Evolutionary conservation across 2,797 vertebrate genomes (phyloP).

Genomic region (Aldrovandia affinis): DNA sequence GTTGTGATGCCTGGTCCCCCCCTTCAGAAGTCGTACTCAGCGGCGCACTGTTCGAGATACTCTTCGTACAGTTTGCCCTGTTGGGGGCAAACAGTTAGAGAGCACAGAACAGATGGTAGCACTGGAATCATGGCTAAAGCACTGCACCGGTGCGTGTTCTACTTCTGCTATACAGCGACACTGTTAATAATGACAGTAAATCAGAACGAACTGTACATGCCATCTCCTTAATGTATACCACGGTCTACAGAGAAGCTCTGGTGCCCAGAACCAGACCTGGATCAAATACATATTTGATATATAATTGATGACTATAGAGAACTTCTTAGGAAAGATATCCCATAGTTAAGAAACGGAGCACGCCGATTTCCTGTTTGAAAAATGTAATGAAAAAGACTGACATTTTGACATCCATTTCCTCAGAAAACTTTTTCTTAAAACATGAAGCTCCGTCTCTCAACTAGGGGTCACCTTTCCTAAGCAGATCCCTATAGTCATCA

Average conservation of each 20-base stretch:
- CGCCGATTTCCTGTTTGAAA: too few species aligned
- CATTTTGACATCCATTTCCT: too few species aligned
- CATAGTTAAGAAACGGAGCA: too few species aligned
- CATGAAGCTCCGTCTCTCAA: too few species aligned
- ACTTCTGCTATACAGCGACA: neutral
- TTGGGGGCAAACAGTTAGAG: slow-evolving; percentile 31
- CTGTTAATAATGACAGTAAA: neutral
- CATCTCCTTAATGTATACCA: neutral
- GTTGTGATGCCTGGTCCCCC: neutral
- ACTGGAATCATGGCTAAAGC: neutral
- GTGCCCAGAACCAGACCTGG: neutral
- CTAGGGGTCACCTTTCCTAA: too few species aligned
- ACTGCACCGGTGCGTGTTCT: neutral
- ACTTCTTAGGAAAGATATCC: too few species aligned
- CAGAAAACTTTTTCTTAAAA: too few species aligned
- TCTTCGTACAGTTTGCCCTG: slow-evolving; percentile 76
- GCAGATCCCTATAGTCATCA: too few species aligned
- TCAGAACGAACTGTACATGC: neutral
- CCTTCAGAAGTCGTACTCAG: slow-evolving; percentile 75
- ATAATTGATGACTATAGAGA: too few species aligned
- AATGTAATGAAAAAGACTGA: too few species aligned
- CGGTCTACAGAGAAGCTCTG: neutral
- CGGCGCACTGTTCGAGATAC: slow-evolving; percentile 77
- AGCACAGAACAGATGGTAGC: slow-evolving; percentile 17
- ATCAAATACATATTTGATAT: neutral